Conservation (phyloP, 2,888 invertebrate species). For the Drosophila lutescens region DNA sequence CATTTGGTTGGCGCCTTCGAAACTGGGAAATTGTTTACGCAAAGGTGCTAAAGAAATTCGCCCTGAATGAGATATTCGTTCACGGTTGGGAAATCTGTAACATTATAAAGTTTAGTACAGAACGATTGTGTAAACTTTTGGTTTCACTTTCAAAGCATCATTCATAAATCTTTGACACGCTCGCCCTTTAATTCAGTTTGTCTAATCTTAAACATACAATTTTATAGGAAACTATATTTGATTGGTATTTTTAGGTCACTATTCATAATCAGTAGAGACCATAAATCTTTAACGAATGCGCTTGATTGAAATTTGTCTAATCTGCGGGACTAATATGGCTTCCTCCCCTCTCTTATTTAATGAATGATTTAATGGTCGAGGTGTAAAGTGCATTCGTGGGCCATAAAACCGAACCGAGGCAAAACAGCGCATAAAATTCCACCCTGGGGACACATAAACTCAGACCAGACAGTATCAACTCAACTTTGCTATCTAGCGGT, state of each 20-base stretch:
- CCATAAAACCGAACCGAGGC: conserved; percentile 32
- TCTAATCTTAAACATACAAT: background rate
- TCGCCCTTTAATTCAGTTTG: background rate
- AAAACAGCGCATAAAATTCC: conserved; percentile 47
- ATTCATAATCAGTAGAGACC: conserved; percentile 7
- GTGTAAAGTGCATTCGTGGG: conserved; percentile 45
- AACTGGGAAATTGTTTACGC: conserved; percentile 46
- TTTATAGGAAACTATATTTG: background rate
- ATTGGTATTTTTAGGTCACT: conserved; percentile 1
- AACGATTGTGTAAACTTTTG: background rate
- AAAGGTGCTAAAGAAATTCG: conserved; percentile 22
- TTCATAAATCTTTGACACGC: conserved; percentile 1
- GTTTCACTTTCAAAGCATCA: background rate
- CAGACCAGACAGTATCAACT: conserved; percentile 23
- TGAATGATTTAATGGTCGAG: conserved; percentile 41
- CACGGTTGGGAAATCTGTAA: conserved; percentile 8
- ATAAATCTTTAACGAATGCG: conserved; percentile 24
- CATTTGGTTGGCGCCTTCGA: conserved; percentile 39
- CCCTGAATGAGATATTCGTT: conserved; percentile 7
- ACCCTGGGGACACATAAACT: conserved; percentile 52
- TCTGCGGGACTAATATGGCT: conserved; percentile 12
- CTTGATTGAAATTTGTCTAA: conserved; percentile 36
- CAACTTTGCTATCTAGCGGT: conserved; percentile 2
- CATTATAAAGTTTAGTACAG: background rate
- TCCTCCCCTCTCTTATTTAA: conserved; percentile 2